These are phyloP conservation scores for Piscicola geometra DNA, from an alignment of 2,888 invertebrate genomes.

Conservation along the genomic window DNA sequence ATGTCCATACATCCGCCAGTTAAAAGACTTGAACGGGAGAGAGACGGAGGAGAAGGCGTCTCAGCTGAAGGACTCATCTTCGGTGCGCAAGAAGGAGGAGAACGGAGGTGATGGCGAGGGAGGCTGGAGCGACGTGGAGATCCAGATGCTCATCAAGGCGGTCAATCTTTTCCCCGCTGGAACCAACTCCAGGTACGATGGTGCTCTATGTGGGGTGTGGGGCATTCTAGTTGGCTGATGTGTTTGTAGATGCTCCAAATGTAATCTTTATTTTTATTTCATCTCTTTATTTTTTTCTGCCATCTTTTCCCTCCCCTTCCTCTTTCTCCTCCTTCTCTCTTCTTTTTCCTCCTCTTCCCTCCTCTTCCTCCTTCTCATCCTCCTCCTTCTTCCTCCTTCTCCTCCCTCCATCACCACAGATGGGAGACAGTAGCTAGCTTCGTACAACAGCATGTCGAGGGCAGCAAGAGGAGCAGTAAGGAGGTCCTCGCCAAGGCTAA, in stretches of 20 bases:
- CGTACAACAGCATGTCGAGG: conserved; percentile 66
- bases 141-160: conserved; percentile 87
- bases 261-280: neutral
- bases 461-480: conserved; percentile 66
- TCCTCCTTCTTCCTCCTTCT: neutral
- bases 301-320: no score
- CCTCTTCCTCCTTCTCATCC: neutral
- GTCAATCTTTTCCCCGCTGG: conserved; percentile 96
- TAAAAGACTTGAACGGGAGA: conserved; percentile 64
- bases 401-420: conserved; percentile 47
- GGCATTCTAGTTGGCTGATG: no score
- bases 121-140: conserved; percentile 76
- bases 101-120: conserved; percentile 41
- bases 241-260: no score
- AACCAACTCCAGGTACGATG: conserved; percentile 71
- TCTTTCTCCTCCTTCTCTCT: no score
- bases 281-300: conserved; percentile 24
- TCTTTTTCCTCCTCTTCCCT: conserved; percentile 30
- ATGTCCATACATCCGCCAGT: no score
- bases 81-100: conserved; percentile 42
- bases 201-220: no score
- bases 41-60: conserved; percentile 69
- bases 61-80: conserved; percentile 48
- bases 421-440: conserved; percentile 94
- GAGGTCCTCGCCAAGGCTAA: conserved; percentile 93